phyloP scores from a whole-genome alignment of 2,797 vertebrate genomes.

The Epinephelus malabaricus region DNA sequence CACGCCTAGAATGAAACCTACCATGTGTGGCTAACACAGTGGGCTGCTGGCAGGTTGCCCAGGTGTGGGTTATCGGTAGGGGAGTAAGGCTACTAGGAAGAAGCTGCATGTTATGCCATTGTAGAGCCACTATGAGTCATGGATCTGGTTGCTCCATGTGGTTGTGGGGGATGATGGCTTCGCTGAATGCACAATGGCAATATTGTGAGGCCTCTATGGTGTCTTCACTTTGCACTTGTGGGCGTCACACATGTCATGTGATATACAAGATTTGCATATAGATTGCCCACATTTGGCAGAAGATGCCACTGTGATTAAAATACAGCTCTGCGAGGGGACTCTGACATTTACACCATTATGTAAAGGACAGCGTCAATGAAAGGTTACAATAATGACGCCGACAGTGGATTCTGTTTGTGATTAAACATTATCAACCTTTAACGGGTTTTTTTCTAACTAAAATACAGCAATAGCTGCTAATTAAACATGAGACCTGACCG shows the following conservation, averaged over 20 bases:
- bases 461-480: neutral
- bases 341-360: constrained; percentile 17
- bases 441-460: neutral
- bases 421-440: constrained; percentile 2
- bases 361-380: constrained; percentile 10
- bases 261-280: constrained; percentile 47
- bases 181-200: constrained; percentile 53
- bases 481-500: neutral
- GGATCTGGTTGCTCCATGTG: constrained; percentile 67
- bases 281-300: constrained; percentile 27
- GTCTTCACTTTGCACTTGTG: constrained; percentile 56
- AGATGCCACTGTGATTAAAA: constrained; percentile 20
- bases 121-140: constrained; percentile 73
- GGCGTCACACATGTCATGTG: constrained; percentile 57
- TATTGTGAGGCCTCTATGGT: constrained; percentile 43
- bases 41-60: constrained; percentile 75
- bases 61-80: constrained; percentile 75
- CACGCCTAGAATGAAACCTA: constrained; percentile 70
- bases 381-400: constrained; percentile 5
- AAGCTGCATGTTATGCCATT: constrained; percentile 65
- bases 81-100: constrained; percentile 71
- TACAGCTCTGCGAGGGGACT: neutral
- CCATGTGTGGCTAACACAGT: constrained; percentile 75
- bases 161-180: constrained; percentile 67
- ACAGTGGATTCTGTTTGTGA: constrained; percentile 1